phyloP scores from a whole-genome alignment of 2,113 vertebrate species.

The Lamprologus sp. region DNA sequence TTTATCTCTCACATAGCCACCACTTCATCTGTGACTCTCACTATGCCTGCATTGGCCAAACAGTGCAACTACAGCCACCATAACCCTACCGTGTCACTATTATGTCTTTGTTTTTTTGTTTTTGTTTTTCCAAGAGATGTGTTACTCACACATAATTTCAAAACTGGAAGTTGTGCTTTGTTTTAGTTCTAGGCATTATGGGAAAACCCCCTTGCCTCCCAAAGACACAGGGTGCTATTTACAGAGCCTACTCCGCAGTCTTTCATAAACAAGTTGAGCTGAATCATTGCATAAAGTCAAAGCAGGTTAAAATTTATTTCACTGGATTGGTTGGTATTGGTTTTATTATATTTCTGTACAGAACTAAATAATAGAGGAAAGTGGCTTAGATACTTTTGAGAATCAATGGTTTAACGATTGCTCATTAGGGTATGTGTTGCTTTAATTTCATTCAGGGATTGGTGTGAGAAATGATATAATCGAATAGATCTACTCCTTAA shows the following conservation, averaged over 20 bases:
- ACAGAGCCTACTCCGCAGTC: neutral
- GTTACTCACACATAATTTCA: no score
- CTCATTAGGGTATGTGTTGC: neutral
- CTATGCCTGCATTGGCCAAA: neutral
- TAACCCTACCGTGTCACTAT: neutral
- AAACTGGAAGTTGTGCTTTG: no score
- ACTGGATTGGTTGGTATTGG: neutral
- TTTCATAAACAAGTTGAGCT: neutral
- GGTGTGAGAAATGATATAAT: neutral
- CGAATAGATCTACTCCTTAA: neutral
- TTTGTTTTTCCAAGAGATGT: neutral
- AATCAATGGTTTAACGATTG: neutral
- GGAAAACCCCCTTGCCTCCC: neutral
- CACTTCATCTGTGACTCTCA: neutral
- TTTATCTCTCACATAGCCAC: conserved; percentile 41
- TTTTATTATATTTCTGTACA: neutral
- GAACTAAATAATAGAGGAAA: neutral
- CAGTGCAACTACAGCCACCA: neutral
- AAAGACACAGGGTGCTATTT: neutral
- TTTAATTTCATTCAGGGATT: neutral
- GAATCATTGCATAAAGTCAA: neutral
- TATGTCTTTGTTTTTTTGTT: neutral
- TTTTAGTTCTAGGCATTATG: no score
- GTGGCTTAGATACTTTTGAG: neutral
- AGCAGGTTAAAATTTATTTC: neutral